Base-by-base conservation (phyloP, 2,113 vertebrate species). In the Rhadina sibilatrix region DNA sequence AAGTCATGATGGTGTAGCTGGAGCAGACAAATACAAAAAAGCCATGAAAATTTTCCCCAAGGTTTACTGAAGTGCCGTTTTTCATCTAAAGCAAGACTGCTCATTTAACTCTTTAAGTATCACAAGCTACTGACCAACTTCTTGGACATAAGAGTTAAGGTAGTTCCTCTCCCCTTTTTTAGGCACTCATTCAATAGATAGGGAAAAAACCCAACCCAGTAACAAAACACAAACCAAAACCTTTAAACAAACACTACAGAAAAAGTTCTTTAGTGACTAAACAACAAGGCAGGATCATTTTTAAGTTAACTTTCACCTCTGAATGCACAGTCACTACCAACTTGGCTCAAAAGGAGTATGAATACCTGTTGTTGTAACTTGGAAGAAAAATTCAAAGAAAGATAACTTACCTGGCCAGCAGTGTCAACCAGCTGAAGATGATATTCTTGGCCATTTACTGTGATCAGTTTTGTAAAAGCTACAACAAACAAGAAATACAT, bases 391-490 rank as follows among this genome's bases (percentile, higher is more conserved):
- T 24, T 33, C 16, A 69, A 66, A 42, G 20, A 49, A 46, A 64
- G 22, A 7, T 56, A 49, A 97, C 98, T 97, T 97, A 99, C 99
- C 98, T 99, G 99, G 56, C 99, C 99, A 86, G 99, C 99, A 89
- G 99, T 99, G 96, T 99, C 99, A 59, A 99, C 99, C 90, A 99
- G 98, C 96, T 99, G 99, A 96, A 99, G 99, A 82, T 99, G 99
- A 98, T 99, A 99, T 95, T 99, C 99, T 94, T 99, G 99, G 96
- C 99, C 99, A 87, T 99, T 99, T 97, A 99, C 99, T 89, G 99
- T 99, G 98, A 99, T 99, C 98, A 99, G 98, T 96, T 99, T 99
- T 86, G 99, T 99, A 98, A 99, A 99, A 86, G 99, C 99, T 99
- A 96, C 10, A 95, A 83, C 37, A 66, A 87, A 95, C 38, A 93